Base-by-base conservation (phyloP, 2,888 invertebrate species). In the Pollenia griseotomentosa region DNA sequence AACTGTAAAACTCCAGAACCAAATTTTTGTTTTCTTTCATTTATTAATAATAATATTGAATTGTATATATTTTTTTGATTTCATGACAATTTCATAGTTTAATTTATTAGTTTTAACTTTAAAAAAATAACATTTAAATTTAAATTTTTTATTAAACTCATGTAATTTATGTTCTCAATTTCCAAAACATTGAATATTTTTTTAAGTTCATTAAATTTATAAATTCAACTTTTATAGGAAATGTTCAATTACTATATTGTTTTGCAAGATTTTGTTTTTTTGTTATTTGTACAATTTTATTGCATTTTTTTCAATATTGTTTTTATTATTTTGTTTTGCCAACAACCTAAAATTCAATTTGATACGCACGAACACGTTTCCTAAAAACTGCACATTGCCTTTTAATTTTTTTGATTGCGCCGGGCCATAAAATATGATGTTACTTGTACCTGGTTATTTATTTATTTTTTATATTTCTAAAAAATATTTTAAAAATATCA, bases 321-420 rank as follows among this genome's bases (percentile, higher is more conserved):
- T 19, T 33, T 55, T 33, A 33, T 33, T 33, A 33, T 5, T 40
- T 51, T 59, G n/a, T 23, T 40, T 14, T 73, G 63, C 65, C 63
- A 85, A 55, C 65, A 83, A 84, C 51, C 57, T 51, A 53, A 75
- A 55, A 83, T 86, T 87, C 86, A 85, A 88, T 89, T 88, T 86
- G 88, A 85, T 88, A 87, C 88, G 88, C 89, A 89, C 88, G 89
- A 89, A 88, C 86, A 83, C 85, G 65, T 71, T 81, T 71, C 59
- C 61, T 66, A 61, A 61, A 74, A 79, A 74, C 16, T 71, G 65
- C 73, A 83, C 71, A 74, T 79, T 68, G 61, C 87, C 16, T 6
- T 33, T 33, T 33, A 33, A 33, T 16, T 63, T 75, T 46, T 53
- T 16, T 23, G 75, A 75, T 63, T 57, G 59, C 23, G 59, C n/a